These are phyloP conservation scores for Masticophis lateralis DNA, from an alignment of 2,797 vertebrate species.

Conservation along the genomic window DNA sequence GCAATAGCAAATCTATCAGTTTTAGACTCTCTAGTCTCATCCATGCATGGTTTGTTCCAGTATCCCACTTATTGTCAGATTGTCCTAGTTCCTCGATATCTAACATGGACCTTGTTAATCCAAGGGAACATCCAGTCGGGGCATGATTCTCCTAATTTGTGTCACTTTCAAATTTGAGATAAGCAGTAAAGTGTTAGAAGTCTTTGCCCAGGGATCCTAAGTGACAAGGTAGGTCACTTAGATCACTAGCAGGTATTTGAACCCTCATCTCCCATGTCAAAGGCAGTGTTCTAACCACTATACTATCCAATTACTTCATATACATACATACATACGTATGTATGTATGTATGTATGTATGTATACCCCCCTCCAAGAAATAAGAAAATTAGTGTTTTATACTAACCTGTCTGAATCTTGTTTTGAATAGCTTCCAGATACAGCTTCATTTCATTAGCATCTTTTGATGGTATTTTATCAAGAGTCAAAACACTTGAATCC, in stretches of 20 bases:
- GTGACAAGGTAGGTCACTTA: neutral
- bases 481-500: slow-evolving; percentile 82
- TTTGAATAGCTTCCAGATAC: slow-evolving; percentile 87
- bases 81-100: neutral
- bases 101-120: neutral
- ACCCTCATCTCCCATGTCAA: no score
- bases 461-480: slow-evolving; percentile 82
- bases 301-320: no score
- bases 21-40: neutral
- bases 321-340: no score
- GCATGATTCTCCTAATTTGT: neutral
- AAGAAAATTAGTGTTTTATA: neutral
- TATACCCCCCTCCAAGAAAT: neutral
- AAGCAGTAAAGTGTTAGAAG: neutral
- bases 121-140: neutral
- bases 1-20: neutral
- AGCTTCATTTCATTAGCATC: slow-evolving; percentile 86
- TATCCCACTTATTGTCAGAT: neutral
- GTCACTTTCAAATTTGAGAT: neutral
- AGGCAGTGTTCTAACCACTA: no score
- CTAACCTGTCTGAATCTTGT: slow-evolving; percentile 81
- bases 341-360: no score
- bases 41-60: neutral
- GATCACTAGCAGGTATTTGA: no score
- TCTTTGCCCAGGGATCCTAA: neutral